Evolutionary conservation across 2,797 vertebrate genomes (phyloP), one percentile per base, ranked within the genome.

Genomic region (Poecilia picta): DNA sequence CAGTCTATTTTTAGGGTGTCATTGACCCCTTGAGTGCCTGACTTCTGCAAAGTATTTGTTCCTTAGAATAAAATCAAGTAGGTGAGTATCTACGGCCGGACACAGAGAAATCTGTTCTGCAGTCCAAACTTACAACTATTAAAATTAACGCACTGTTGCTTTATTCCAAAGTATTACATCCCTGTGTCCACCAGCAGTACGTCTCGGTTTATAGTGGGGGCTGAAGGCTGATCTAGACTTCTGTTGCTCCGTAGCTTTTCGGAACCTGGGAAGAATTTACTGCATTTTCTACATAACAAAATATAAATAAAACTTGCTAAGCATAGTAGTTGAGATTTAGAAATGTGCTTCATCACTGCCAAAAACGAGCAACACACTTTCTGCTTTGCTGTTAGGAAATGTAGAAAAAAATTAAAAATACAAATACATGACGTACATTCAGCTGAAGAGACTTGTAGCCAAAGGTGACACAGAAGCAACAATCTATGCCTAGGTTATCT

Each of bases 31-130:
- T 76, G 51, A 85, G 82, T 85, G 80, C 41, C 76, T 81, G 71
- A 36, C 55, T 73, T 80, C 87, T 86, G 79, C 84, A 82, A 89
- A 91, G 88, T 86, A 81, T 93, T 88, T 91, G 92, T 93, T 95
- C 88, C 89, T 94, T 87, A 80, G 80, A 73, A 85, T 87, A 87
- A 86, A 91, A 92, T 84, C 77, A 91, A 92, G 89, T 91, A 84
- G 74, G 28, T 85, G 49, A 78, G 81, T 81, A 82, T 83, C 88
- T 94, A 88, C 87, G 79, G 82, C 82, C 88, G 87, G 90, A 88
- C 91, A 90, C 51, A 87, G 87, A 91, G 78, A 92, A 87, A 93
- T 92, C 89, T 92, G 93, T 94, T 95, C 94, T 95, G 93, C 92
- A 95, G 94, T 95, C 94, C 89, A 93, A 89, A 89, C 83, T 83